These are phyloP conservation scores for Myripristis jacobus DNA, from an alignment of 2,797 vertebrate species.

Conservation along the genomic window DNA sequence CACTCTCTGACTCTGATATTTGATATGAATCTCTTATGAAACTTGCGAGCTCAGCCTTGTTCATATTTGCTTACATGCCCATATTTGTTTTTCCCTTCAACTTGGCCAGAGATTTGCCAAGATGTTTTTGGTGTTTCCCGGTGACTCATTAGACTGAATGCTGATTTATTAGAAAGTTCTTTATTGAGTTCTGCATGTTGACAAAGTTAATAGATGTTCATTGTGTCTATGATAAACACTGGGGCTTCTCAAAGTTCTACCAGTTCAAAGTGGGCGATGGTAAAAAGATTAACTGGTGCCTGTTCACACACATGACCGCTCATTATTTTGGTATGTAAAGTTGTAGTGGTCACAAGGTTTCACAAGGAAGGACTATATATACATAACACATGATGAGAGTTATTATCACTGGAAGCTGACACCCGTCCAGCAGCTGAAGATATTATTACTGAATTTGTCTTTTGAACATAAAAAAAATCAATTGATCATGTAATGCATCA, in stretches of 20 bases:
- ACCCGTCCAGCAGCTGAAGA: neutral
- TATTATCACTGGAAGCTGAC: neutral
- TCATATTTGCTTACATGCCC: constrained; percentile 2
- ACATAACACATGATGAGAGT: neutral
- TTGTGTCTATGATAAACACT: constrained; percentile 12
- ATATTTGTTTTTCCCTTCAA: constrained; percentile 33
- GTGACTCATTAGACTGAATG: constrained; percentile 27
- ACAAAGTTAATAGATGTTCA: constrained; percentile 14
- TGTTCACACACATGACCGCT: constrained; percentile 35
- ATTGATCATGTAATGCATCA: neutral
- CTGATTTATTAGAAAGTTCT: constrained; percentile 34
- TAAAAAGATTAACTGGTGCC: constrained; percentile 32
- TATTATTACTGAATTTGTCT: neutral
- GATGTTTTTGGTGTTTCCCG: constrained; percentile 18
- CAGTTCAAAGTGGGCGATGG: neutral
- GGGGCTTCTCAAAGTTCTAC: neutral
- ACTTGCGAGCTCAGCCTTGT: neutral
- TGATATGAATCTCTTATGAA: too few species aligned
- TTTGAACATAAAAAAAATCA: neutral
- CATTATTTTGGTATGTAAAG: constrained; percentile 35
- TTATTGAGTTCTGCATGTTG: neutral
- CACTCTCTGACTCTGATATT: neutral
- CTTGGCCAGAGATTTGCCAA: constrained; percentile 11
- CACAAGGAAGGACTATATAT: neutral
- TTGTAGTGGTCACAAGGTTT: constrained; percentile 14